Conservation (phyloP, 2,888 invertebrate species). For the Deilephila elpenor region DNA sequence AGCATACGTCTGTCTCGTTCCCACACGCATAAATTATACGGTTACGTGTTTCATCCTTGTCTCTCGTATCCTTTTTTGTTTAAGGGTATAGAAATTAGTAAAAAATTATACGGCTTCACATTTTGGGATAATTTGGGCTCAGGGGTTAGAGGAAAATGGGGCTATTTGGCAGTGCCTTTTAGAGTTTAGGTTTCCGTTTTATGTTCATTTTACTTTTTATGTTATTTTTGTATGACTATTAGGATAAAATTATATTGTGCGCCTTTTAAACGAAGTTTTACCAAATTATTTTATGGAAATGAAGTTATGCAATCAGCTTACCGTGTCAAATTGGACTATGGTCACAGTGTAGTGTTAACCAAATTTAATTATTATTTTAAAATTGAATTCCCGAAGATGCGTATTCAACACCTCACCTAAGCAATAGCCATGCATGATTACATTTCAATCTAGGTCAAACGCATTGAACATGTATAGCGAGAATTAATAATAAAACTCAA, state of each 20-base stretch:
- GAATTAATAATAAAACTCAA: conserved; percentile 32
- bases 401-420: background rate
- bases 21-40: conserved; percentile 47
- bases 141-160: conserved; percentile 30
- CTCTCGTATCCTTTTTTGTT: conserved; percentile 48
- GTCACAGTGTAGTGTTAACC: background rate
- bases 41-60: conserved; percentile 49
- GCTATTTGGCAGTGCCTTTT: background rate
- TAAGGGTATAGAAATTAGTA: conserved; percentile 49
- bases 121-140: conserved; percentile 43
- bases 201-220: background rate
- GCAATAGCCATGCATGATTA: background rate
- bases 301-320: no score
- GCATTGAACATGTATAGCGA: conserved; percentile 20
- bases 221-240: background rate
- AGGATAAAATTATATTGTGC: background rate
- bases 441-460: conserved; percentile 27
- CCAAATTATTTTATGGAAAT: no score
- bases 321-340: no score
- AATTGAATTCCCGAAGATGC: background rate
- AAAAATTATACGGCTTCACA: conserved; percentile 47
- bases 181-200: conserved; percentile 30
- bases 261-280: no score
- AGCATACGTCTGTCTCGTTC: conserved; percentile 47
- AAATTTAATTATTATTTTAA: background rate